Percentiles rank a stretch among this genome's conserved stretches.
phyloP scores from a whole-genome alignment of 2,888 invertebrate genomes.

The Hydraecia micacea region DNA sequence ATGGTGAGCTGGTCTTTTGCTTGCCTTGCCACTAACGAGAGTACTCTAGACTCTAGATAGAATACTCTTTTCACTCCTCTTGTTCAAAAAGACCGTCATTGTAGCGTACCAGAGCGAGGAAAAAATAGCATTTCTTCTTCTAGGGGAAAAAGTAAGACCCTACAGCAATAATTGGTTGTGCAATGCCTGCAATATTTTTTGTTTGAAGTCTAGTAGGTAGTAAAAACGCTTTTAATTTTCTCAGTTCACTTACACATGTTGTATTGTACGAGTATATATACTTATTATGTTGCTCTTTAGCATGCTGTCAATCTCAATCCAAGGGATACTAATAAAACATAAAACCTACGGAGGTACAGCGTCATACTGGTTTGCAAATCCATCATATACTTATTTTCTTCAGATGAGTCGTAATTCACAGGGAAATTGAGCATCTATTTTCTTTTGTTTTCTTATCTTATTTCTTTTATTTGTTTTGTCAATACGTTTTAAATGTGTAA shows the following conservation, averaged over 20 bases:
- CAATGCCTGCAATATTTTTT: not conserved
- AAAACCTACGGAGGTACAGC: not conserved
- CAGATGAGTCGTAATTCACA: slow-evolving; percentile 24
- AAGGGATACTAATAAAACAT: slow-evolving; percentile 17
- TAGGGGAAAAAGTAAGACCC: too few species aligned
- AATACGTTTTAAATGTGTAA: not conserved
- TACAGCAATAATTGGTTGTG: not conserved
- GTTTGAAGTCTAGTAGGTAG: not conserved
- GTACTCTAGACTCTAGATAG: not conserved
- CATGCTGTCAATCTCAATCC: not conserved
- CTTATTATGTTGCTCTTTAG: not conserved
- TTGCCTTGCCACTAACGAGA: too few species aligned
- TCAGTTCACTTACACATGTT: not conserved
- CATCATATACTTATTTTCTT: slow-evolving; percentile 26
- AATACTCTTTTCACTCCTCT: too few species aligned
- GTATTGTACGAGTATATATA: not conserved
- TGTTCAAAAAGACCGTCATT: too few species aligned
- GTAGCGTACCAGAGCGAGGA: too few species aligned
- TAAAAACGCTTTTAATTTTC: not conserved
- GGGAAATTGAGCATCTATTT: not conserved
- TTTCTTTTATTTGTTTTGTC: not conserved
- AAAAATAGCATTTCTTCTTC: too few species aligned
- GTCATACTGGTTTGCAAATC: slow-evolving; percentile 35
- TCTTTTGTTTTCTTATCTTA: not conserved
- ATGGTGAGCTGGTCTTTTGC: too few species aligned